Base-by-base conservation (phyloP, 2,888 invertebrate genomes). In the Didymodactylos carnosus region DNA sequence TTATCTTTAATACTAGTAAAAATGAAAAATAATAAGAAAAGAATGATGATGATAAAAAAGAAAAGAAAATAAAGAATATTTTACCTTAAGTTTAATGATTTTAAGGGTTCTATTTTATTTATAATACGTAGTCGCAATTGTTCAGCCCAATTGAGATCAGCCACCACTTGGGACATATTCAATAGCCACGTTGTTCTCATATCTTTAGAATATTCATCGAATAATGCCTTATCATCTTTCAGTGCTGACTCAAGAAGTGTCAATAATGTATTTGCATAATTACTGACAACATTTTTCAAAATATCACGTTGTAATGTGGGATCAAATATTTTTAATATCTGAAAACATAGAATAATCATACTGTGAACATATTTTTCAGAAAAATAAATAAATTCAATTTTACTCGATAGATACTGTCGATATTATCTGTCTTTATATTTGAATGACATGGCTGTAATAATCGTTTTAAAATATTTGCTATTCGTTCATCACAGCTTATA, bases 71-170 rank as follows among this genome's bases (percentile, higher is more conserved):
- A 19, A 39, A 41, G 25, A 25, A 40, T 11, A 29, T 79, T 81
- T 78, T 78, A 84, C 83, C 90, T 89, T 86, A 92, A 90, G 83
- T 91, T 91, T 77, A 93, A 86, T 78, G 88, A 87, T 84, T 89
- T 89, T 85, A 92, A 92, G 80, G 88, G 87, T 80, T 87, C 87
- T 80, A 92, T 86, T 13, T 82, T 82, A 13, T 76, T 77, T 8
- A 80, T 77, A 53, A 84, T 81, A 69, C 84, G 79, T 73, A 82
- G 80, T 69, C 80, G 87, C 78, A 94, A 86, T 85, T 89, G 91
- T 19, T 35, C 35, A n/a, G n/a, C 11, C 27, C 27, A 62, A 35
- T 8, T 35, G 19, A 14, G 10, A 35, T 62, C 35, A n/a, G 62
- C 16, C 19, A 35, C 35, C 19, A 62, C 29, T 35, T 62, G 29